Conservation (phyloP, 2,113 vertebrate species). For the Ovis aries region DNA sequence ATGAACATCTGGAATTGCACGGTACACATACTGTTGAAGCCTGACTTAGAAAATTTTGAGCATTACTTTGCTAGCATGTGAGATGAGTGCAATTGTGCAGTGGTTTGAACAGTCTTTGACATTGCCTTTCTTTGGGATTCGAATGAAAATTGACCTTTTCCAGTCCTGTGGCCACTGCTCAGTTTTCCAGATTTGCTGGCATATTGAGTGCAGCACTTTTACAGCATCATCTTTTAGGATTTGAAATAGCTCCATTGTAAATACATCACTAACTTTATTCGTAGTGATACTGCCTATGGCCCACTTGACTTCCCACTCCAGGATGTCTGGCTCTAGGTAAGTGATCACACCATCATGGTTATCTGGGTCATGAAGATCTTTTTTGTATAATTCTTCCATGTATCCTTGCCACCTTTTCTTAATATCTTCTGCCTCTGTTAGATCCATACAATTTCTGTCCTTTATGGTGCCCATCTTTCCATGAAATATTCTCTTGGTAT, state of each 20-base stretch:
- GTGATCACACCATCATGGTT: neutral
- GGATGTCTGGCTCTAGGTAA: neutral
- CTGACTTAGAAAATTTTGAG: neutral
- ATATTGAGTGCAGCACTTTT: neutral
- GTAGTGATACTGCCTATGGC: accelerated
- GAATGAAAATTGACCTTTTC: neutral
- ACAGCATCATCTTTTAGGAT: neutral
- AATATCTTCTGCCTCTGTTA: neutral
- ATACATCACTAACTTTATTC: neutral
- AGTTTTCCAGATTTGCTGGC: neutral
- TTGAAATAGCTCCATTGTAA: neutral
- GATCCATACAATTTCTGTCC: neutral
- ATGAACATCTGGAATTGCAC: neutral
- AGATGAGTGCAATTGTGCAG: neutral
- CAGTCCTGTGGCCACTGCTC: neutral
- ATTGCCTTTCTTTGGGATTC: neutral
- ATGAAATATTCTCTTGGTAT: neutral
- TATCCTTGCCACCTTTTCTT: neutral
- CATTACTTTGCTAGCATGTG: neutral
- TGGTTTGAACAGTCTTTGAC: neutral
- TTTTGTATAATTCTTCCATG: neutral
- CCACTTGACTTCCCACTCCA: neutral
- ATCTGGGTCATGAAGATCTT: neutral
- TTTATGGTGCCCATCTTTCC: neutral
- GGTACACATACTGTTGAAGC: neutral